Conservation (phyloP, 2,797 vertebrate genomes). For the Chiroxiphia lanceolata region DNA sequence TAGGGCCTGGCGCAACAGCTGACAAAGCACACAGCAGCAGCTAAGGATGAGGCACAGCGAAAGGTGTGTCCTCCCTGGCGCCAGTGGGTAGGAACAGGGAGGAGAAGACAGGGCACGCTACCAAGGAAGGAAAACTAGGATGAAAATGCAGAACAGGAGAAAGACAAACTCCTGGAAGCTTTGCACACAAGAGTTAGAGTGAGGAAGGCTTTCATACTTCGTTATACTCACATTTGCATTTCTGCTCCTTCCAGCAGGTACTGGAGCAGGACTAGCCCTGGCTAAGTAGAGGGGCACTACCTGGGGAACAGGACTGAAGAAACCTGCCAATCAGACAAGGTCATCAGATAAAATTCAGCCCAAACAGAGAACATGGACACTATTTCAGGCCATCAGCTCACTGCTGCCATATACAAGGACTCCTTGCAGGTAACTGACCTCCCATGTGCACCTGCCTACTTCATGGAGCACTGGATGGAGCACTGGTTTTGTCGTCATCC, state of each 20-base stretch:
- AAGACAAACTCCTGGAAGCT: neutral
- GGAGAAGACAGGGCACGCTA: neutral
- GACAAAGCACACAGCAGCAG: neutral
- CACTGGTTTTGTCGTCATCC: neutral
- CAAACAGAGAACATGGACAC: neutral
- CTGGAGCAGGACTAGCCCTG: neutral
- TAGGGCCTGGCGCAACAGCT: neutral
- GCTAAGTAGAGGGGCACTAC: neutral
- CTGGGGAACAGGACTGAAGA: neutral
- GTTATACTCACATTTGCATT: neutral
- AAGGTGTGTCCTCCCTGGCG: neutral
- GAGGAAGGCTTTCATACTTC: neutral
- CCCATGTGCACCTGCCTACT: rapidly evolving
- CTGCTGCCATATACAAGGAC: neutral
- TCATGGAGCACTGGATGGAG: rapidly evolving
- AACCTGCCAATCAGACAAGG: neutral
- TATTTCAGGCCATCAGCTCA: neutral
- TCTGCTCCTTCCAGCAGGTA: neutral
- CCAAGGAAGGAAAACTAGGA: neutral
- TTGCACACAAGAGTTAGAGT: neutral
- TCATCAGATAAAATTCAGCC: neutral
- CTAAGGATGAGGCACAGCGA: neutral
- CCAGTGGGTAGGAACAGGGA: neutral
- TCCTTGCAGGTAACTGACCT: neutral
- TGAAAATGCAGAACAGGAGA: neutral